Conservation (phyloP, 2,888 invertebrate species). For the Pharmacophagus antenor region DNA sequence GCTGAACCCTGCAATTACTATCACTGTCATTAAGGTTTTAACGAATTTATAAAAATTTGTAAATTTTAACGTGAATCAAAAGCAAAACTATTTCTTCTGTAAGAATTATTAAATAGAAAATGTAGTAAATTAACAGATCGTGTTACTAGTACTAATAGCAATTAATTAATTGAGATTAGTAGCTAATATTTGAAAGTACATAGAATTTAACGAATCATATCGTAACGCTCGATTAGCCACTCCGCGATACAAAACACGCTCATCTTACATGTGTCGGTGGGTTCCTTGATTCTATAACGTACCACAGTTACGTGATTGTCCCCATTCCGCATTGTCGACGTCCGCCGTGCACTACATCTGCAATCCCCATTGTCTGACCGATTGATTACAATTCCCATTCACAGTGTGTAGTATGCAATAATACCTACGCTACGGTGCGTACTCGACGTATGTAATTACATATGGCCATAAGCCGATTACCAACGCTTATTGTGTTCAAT, state of each 20-base stretch:
- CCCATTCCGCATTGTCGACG: conserved; percentile 41
- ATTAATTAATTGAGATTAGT: no score
- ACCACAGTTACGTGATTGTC: conserved; percentile 41
- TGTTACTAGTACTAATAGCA: no score
- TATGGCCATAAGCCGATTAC: conserved; percentile 56
- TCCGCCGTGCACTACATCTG: conserved; percentile 35
- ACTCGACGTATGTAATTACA: conserved; percentile 49
- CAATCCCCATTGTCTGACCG: conserved; percentile 55
- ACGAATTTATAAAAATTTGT: no score
- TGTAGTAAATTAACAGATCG: neutral
- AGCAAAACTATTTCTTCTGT: no score
- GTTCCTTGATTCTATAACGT: conserved; percentile 45
- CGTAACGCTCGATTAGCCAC: conserved; percentile 20
- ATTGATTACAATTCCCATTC: conserved; percentile 65
- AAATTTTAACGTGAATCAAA: no score
- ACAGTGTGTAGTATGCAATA: conserved; percentile 41
- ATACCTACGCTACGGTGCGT: conserved; percentile 32
- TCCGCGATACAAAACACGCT: conserved; percentile 28
- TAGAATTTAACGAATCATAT: neutral
- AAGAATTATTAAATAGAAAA: no score
- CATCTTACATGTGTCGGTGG: conserved; percentile 35
- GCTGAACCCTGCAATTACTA: no score
- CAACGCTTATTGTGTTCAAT: conserved; percentile 47
- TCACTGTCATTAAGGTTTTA: no score
- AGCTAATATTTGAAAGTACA: no score